Evolutionary conservation across 2,888 invertebrate genomes (phyloP).

Genomic region (Ichneumoninae sp.): DNA sequence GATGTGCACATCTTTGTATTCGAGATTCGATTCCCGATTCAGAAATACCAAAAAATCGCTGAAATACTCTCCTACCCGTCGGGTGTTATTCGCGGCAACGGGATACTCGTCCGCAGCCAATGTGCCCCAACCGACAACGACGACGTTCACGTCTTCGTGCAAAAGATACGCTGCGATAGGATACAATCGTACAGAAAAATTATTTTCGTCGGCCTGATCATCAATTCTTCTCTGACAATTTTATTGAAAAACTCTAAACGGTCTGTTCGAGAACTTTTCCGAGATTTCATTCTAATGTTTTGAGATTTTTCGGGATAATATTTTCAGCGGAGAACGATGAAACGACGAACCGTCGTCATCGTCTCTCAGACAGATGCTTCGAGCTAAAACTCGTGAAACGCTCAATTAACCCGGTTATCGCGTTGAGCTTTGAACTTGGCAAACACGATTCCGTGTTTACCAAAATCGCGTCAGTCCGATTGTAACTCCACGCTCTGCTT

Average conservation of each 20-base stretch:
- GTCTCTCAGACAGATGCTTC: background rate
- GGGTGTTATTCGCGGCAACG: slow-evolving; percentile 77
- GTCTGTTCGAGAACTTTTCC: background rate
- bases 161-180: slow-evolving; percentile 75
- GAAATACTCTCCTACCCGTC: slow-evolving; percentile 77
- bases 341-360: background rate
- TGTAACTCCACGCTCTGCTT: slow-evolving; percentile 66
- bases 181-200: background rate
- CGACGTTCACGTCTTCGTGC: slow-evolving; percentile 79
- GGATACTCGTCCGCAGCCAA: slow-evolving; percentile 77
- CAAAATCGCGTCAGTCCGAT: slow-evolving; percentile 73
- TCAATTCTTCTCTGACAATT: background rate
- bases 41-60: slow-evolving; percentile 78
- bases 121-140: slow-evolving; percentile 79
- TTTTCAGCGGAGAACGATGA: background rate
- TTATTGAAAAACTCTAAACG: background rate
- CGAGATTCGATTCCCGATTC: slow-evolving; percentile 77
- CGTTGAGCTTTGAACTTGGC: slow-evolving; percentile 73
- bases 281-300: background rate
- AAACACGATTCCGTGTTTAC: slow-evolving; percentile 76
- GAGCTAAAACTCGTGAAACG: slow-evolving; percentile 65
- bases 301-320: background rate
- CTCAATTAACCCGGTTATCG: slow-evolving; percentile 75
- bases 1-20: slow-evolving; percentile 78
- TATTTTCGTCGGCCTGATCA: background rate